A percentile compares a stretch with the other conserved stretches of the same genome.
phyloP scores from a whole-genome alignment of 2,888 invertebrate species.

The Harpalus rufipes region DNA sequence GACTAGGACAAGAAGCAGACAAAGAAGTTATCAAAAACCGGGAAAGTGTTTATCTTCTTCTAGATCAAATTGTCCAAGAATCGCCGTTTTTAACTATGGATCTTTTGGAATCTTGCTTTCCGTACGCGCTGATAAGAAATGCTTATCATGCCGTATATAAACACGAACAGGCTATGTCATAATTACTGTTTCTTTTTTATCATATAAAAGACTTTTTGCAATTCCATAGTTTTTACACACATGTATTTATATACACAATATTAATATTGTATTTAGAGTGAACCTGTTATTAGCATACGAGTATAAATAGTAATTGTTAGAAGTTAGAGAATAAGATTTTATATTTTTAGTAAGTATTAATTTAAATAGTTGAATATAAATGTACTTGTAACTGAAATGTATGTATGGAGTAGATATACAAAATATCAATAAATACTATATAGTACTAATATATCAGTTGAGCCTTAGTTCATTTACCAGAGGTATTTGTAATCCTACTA shows the following conservation, averaged over 20 bases:
- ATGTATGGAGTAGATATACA: constrained; percentile 57
- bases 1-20: constrained; percentile 96
- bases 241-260: constrained; percentile 58
- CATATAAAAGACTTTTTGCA: constrained; percentile 42
- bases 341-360: constrained; percentile 66
- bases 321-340: constrained; percentile 60
- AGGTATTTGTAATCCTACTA: no score
- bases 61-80: constrained; percentile 98
- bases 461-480: background rate
- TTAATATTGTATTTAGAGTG: constrained; percentile 38
- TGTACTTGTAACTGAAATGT: constrained; percentile 60
- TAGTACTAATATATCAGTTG: constrained; percentile 26
- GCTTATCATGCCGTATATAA: constrained; percentile 98
- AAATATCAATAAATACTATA: constrained; percentile 59
- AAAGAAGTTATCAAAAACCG: constrained; percentile 96
- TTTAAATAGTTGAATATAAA: constrained; percentile 58
- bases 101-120: constrained; percentile 98
- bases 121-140: constrained; percentile 97
- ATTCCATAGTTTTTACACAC: constrained; percentile 54
- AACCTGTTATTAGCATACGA: constrained; percentile 20
- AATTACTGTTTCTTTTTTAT: constrained; percentile 66
- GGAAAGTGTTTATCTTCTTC: constrained; percentile 96
- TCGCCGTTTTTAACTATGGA: constrained; percentile 99
- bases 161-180: constrained; percentile 85
- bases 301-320: constrained; percentile 41